These are phyloP conservation scores for Scaptomyza montana DNA, from an alignment of 1,140 invertebrate species.

Conservation along the genomic window DNA sequence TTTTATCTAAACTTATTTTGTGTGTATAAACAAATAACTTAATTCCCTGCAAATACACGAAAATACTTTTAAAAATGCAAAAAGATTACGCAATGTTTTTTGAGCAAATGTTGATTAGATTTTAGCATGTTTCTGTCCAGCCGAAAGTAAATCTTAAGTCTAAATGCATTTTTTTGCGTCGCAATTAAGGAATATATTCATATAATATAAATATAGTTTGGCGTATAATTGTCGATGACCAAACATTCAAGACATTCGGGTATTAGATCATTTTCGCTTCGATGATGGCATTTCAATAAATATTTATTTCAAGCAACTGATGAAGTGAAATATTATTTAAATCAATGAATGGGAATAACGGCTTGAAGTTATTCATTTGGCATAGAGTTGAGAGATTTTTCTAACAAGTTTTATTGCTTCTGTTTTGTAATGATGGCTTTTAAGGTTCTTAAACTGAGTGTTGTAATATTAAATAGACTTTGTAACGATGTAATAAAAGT, in stretches of 20 bases:
- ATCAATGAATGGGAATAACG: not conserved
- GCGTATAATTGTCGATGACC: slow-evolving; percentile 77
- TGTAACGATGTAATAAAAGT: not conserved
- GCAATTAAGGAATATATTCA: slow-evolving; percentile 53
- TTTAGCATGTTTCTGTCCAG: slow-evolving; percentile 57
- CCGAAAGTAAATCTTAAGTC: slow-evolving; percentile 68
- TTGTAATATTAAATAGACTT: not conserved
- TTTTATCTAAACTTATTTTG: slow-evolving; percentile 44
- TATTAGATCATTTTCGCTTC: slow-evolving; percentile 70
- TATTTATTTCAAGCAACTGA: slow-evolving; percentile 17
- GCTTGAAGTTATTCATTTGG: not conserved
- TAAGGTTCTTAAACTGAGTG: not conserved
- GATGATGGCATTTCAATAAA: slow-evolving; percentile 70
- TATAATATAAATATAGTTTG: slow-evolving; percentile 43
- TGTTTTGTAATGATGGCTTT: too few relatives aligned
- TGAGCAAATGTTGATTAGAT: slow-evolving; percentile 55
- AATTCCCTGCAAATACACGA: slow-evolving; percentile 37
- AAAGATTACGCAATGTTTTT: slow-evolving; percentile 60
- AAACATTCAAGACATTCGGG: slow-evolving; percentile 38
- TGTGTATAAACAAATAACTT: slow-evolving; percentile 57
- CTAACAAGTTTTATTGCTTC: too few relatives aligned
- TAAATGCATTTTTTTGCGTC: slow-evolving; percentile 70
- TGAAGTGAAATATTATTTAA: slow-evolving; percentile 21
- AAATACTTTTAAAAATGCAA: slow-evolving; percentile 36
- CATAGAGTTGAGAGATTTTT: not conserved